Percentiles rank a stretch among this genome's conserved stretches.
Conservation (phyloP, 1,140 invertebrate species). For the Plutomurus gul region DNA sequence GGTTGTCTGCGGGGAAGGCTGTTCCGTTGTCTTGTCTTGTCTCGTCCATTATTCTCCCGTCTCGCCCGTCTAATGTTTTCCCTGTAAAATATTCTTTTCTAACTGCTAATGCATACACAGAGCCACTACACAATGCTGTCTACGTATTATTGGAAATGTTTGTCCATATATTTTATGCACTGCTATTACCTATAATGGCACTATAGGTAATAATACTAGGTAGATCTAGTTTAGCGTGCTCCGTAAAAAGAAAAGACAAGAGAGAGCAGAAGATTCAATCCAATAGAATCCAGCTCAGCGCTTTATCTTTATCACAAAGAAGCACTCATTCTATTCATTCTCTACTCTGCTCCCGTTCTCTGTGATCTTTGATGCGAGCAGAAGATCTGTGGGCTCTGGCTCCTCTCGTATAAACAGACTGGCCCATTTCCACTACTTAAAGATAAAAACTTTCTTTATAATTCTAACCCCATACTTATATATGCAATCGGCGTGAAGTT, state of each 20-base stretch:
- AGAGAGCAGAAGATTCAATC: background rate
- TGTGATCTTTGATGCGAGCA: background rate
- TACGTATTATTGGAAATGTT: too few relatives aligned
- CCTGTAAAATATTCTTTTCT: background rate
- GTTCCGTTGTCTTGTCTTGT: background rate
- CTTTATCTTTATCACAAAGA: conserved; percentile 11
- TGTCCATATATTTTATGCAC: too few relatives aligned
- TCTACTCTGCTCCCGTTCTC: background rate
- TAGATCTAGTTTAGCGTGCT: background rate
- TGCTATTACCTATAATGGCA: too few relatives aligned
- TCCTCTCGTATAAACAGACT: background rate
- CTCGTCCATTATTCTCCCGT: background rate
- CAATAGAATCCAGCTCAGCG: background rate
- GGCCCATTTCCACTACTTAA: background rate
- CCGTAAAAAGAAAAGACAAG: background rate
- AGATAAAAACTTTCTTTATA: background rate
- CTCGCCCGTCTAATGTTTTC: background rate
- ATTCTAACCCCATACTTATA: background rate
- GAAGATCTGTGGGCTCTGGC: background rate
- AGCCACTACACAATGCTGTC: background rate
- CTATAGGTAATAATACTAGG: background rate
- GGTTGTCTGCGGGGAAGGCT: too few relatives aligned
- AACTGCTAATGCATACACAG: background rate
- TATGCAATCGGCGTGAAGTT: too few relatives aligned
- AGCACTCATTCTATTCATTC: background rate